Evolutionary conservation across 2,113 vertebrate genomes (phyloP).

Genomic region (Casuarius casuarius): DNA sequence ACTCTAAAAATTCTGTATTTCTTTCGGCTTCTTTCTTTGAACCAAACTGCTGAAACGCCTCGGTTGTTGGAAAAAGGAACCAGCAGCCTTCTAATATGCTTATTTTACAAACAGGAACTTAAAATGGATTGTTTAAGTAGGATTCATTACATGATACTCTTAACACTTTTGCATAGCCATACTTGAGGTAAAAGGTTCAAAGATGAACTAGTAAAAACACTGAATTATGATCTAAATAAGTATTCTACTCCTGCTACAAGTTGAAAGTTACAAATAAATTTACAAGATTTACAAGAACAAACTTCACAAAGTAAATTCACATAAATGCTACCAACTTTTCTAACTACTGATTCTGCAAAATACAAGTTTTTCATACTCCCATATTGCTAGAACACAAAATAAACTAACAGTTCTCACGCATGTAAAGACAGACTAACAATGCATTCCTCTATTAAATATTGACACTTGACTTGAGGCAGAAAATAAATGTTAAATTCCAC

Average conservation of each 20-base stretch:
- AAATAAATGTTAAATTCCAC: neutral
- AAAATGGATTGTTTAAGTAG: conserved; percentile 5
- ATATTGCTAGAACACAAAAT: neutral
- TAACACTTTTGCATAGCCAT: neutral
- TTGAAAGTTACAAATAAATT: neutral
- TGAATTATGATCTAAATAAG: neutral
- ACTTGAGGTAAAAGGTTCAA: neutral
- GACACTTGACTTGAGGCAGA: neutral
- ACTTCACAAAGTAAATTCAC: neutral
- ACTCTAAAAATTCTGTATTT: neutral
- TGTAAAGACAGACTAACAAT: neutral
- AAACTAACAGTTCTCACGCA: neutral
- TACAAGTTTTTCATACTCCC: neutral
- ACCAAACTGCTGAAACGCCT: neutral
- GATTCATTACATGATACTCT: neutral
- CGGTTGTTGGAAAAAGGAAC: neutral
- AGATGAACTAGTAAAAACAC: neutral
- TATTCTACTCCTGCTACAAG: neutral
- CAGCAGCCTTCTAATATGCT: neutral
- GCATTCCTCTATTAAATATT: neutral
- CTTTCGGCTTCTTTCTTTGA: conserved; percentile 7
- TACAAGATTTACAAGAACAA: neutral
- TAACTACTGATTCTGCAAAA: neutral
- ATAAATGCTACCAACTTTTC: neutral
- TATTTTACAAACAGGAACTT: conserved; percentile 23